Conservation (phyloP, 1,140 invertebrate species). For the Chironomus tepperi region DNA sequence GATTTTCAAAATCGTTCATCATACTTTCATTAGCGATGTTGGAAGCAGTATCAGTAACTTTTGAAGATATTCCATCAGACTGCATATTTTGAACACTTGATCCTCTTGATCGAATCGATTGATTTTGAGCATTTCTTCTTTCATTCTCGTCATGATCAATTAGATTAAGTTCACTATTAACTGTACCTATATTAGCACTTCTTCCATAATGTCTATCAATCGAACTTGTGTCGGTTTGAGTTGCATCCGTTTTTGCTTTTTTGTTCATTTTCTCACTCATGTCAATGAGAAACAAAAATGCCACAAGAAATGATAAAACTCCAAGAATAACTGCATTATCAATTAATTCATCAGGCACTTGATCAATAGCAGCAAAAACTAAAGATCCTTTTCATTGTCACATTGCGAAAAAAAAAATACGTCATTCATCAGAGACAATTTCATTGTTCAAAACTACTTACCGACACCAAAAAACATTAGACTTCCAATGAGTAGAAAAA, state of each 20-base stretch:
- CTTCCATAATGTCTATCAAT: not conserved
- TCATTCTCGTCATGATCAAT: not conserved
- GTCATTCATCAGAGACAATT: slow-evolving; percentile 2
- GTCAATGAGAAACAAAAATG: slow-evolving; percentile 25
- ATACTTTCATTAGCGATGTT: not conserved
- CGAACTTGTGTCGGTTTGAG: slow-evolving; percentile 23
- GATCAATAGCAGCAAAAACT: slow-evolving; percentile 26
- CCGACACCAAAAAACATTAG: slow-evolving; percentile 27
- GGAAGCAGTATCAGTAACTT: not conserved
- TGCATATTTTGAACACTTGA: not conserved
- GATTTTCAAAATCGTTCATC: not conserved
- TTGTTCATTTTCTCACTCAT: slow-evolving; percentile 25
- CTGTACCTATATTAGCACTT: not conserved
- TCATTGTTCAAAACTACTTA: slow-evolving; percentile 17
- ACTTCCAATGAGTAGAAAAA: slow-evolving; percentile 26
- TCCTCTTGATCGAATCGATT: not conserved
- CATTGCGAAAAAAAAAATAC: not conserved
- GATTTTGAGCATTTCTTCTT: not conserved
- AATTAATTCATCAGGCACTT: slow-evolving; percentile 25
- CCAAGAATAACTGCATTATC: slow-evolving; percentile 27
- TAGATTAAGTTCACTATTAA: not conserved
- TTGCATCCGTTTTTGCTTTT: not conserved
- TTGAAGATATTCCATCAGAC: not conserved
- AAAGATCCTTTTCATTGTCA: slow-evolving; percentile 20
- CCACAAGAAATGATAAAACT: slow-evolving; percentile 26